phyloP scores from a whole-genome alignment of 2,797 vertebrate species.

The Oreonectes daqikongensis region DNA sequence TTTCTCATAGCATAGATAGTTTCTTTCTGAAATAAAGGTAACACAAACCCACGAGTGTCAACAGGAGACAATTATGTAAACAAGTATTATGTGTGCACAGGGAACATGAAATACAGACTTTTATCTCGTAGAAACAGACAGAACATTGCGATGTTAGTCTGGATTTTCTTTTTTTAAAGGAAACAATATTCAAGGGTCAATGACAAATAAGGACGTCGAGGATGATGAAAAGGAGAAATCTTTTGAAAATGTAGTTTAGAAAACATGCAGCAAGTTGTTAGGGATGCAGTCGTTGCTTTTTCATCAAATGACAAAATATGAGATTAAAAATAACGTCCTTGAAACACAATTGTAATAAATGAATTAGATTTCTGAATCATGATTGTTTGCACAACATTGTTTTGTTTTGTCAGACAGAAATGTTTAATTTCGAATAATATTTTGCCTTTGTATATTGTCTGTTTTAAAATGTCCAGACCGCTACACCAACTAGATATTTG shows the following conservation, averaged over 20 bases:
- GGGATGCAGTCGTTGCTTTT: background rate
- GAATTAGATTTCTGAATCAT: background rate
- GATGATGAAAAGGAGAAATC: background rate
- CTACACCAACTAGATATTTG: too few species aligned
- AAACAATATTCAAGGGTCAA: background rate
- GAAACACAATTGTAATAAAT: background rate
- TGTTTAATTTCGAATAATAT: background rate
- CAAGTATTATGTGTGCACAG: background rate
- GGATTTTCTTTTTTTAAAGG: background rate
- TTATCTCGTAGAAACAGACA: background rate
- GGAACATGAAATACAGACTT: too few species aligned
- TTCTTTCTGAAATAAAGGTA: background rate
- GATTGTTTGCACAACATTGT: background rate
- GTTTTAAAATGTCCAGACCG: too few species aligned
- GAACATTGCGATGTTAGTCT: background rate
- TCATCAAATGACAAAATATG: too few species aligned
- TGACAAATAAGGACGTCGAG: background rate
- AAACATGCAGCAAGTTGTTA: background rate
- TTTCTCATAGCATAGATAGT: conserved; percentile 45
- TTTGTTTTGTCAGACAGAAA: background rate
- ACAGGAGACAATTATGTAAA: conserved; percentile 12
- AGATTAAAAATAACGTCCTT: background rate
- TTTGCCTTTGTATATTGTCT: too few species aligned
- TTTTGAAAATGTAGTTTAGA: background rate
- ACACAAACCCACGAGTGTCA: conserved; percentile 8